Percentiles rank a stretch among this genome's conserved stretches.
These are phyloP conservation scores for Scartelaos histophorus DNA, from an alignment of 2,113 vertebrate genomes.

Conservation along the genomic window DNA sequence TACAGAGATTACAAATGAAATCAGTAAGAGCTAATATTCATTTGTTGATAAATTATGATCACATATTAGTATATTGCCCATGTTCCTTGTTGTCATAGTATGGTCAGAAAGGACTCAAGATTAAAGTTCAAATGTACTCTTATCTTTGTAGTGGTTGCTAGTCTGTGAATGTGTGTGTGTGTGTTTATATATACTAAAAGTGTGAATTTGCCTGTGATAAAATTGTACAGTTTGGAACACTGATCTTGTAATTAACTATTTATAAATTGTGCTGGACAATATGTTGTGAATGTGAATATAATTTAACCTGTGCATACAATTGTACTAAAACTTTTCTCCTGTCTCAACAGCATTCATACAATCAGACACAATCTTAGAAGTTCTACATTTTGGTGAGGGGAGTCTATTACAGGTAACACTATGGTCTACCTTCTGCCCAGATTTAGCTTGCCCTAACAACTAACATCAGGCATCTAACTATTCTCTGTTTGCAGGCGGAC, in stretches of 20 bases:
- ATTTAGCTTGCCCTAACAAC: not conserved
- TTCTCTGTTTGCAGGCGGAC: slow-evolving; percentile 67
- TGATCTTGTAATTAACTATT: too few species aligned
- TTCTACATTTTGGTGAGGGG: slow-evolving; percentile 95
- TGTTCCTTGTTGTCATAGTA: not conserved
- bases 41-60: not conserved
- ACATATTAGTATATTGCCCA: slow-evolving; percentile 1
- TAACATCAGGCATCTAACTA: not conserved
- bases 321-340: not conserved
- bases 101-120: slow-evolving; percentile 15
- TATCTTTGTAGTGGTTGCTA: slow-evolving; percentile 7
- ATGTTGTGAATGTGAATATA: not conserved
- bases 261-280: too few species aligned
- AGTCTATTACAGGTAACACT: slow-evolving; percentile 88
- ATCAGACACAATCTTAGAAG: slow-evolving; percentile 96
- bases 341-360: slow-evolving; percentile 90
- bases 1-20: not conserved
- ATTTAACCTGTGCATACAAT: not conserved
- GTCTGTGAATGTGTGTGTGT: too few species aligned
- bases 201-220: too few species aligned
- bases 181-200: too few species aligned
- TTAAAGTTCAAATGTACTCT: slow-evolving; percentile 35
- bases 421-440: not conserved
- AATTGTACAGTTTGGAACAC: too few species aligned
- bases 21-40: not conserved